phyloP scores from a whole-genome alignment of 30 jellyfish, hydroid and myxozoan species.

The Aurelia aurita complex sp. Pacific region DNA sequence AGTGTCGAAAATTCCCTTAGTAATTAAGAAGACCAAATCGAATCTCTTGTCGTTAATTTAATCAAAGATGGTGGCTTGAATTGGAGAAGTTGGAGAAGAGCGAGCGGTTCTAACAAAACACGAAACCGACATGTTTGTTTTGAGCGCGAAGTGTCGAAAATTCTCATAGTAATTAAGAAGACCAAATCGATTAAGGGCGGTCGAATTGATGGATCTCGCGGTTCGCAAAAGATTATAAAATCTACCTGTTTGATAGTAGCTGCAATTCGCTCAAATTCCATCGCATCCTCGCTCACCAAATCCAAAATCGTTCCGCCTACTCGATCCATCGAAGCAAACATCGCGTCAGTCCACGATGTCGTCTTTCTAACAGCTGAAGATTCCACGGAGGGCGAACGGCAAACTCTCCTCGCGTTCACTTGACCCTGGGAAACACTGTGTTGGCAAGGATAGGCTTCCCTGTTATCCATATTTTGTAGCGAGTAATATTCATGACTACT shows the following conservation, averaged over 20 bases:
- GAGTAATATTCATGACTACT: slow-evolving; percentile 67
- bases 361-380: slow-evolving; percentile 41
- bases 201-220: slow-evolving; percentile 62
- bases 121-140: slow-evolving; percentile 25
- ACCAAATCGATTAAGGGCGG: slow-evolving; percentile 58
- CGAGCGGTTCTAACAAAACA: not conserved
- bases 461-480: slow-evolving; percentile 64
- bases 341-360: slow-evolving; percentile 67
- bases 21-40: too few species aligned
- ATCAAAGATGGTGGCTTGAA: too few species aligned
- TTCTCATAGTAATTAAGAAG: slow-evolving; percentile 21
- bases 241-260: slow-evolving; percentile 76
- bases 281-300: slow-evolving; percentile 66
- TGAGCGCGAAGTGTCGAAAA: slow-evolving; percentile 25
- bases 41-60: too few species aligned
- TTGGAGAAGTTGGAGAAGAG: not conserved
- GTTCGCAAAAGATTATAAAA: slow-evolving; percentile 39
- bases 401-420: slow-evolving; percentile 31
- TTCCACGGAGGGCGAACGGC: slow-evolving; percentile 54
- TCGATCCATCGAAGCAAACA: slow-evolving; percentile 73
- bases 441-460: slow-evolving; percentile 64
- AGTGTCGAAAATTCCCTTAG: too few species aligned
- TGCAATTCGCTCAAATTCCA: slow-evolving; percentile 78
- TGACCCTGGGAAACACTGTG: slow-evolving; percentile 72
- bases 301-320: slow-evolving; percentile 64